phyloP scores from a whole-genome alignment of 1,140 invertebrate genomes.

The Pomacea maculata region DNA sequence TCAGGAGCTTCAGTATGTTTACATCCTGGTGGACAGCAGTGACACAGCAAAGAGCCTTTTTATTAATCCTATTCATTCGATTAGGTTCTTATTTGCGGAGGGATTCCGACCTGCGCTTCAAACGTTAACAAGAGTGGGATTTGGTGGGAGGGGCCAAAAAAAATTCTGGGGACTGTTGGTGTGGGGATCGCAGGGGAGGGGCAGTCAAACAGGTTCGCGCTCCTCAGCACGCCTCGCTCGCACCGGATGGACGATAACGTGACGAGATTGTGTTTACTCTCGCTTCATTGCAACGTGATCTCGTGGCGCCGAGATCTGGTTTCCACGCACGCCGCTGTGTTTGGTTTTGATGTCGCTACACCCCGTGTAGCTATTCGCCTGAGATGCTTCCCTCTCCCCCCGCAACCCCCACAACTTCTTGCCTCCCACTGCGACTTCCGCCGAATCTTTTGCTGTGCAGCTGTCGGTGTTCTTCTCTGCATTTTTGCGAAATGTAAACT shows the following conservation, averaged over 20 bases:
- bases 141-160: neutral
- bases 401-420: no score
- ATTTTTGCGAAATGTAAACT: no score
- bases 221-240: neutral
- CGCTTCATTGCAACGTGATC: conserved; percentile 7
- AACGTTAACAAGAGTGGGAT: neutral
- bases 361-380: no score
- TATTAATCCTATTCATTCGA: conserved; percentile 6
- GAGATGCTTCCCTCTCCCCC: no score
- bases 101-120: neutral
- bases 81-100: neutral
- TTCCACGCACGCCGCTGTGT: neutral
- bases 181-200: no score
- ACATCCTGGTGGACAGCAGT: neutral
- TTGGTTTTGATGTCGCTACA: neutral
- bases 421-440: no score
- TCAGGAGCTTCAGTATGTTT: no score
- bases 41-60: conserved; percentile 3
- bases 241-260: neutral
- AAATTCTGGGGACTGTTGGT: neutral
- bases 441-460: no score
- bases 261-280: conserved; percentile 6
- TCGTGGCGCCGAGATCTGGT: conserved; percentile 3
- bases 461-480: no score
- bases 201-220: neutral